Evolutionary conservation across 2,888 invertebrate genomes (phyloP).

Genomic region (Eubasilissa splendida): DNA sequence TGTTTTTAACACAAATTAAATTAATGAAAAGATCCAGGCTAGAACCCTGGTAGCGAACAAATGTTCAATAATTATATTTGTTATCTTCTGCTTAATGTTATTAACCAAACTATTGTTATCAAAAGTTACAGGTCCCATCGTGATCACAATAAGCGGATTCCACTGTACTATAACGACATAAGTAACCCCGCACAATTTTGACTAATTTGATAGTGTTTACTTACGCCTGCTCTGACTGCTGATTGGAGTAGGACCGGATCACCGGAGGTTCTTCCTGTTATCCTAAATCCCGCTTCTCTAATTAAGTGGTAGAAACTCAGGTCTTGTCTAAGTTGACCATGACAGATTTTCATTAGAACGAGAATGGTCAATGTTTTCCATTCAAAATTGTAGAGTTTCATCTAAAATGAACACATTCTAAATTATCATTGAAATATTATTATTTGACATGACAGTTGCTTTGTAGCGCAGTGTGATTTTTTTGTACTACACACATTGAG

Average conservation of each 20-base stretch:
- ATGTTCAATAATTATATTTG: not conserved
- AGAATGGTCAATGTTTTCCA: not conserved
- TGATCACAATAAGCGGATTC: too few species aligned
- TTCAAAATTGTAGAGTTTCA: too few species aligned
- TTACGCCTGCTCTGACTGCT: conserved; percentile 42
- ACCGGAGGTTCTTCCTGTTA: conserved; percentile 44
- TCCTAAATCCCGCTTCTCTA: conserved; percentile 36
- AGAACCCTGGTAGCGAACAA: not conserved
- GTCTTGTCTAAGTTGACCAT: not conserved
- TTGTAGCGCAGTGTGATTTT: too few species aligned
- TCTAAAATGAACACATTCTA: too few species aligned
- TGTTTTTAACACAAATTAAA: not conserved
- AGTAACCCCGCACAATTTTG: not conserved
- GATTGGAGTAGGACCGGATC: conserved; percentile 44
- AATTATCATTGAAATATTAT: too few species aligned
- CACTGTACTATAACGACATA: not conserved
- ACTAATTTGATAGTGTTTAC: conserved; percentile 5
- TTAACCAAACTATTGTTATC: too few species aligned
- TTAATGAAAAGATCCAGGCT: not conserved
- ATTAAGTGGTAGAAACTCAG: conserved; percentile 6
- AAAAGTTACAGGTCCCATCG: too few species aligned
- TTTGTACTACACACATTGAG: too few species aligned
- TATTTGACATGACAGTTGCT: too few species aligned
- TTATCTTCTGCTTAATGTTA: not conserved
- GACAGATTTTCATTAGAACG: not conserved